These are phyloP conservation scores for Acanthosepion pharaonis DNA, from an alignment of 2,888 invertebrate genomes.

Conservation along the genomic window DNA sequence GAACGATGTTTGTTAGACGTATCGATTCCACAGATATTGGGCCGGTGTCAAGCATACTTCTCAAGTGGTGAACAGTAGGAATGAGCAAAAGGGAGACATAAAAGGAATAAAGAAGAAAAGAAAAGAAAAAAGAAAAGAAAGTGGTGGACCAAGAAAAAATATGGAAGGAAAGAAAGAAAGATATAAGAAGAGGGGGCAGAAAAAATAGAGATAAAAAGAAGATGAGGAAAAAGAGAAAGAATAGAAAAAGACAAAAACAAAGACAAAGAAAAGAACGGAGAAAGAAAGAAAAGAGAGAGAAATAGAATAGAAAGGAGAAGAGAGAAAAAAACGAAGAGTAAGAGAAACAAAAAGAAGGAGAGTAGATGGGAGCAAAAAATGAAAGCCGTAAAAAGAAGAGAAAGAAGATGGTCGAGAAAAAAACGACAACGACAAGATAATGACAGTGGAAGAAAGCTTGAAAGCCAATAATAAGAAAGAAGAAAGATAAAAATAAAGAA, in stretches of 20 bases:
- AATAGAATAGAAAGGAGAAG: background rate
- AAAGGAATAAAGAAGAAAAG: background rate
- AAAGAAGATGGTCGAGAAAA: background rate
- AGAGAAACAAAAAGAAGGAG: background rate
- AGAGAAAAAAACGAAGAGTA: background rate
- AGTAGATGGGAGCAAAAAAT: background rate
- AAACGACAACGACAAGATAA: background rate
- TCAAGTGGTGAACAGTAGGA: background rate
- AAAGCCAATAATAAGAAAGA: too few relatives aligned
- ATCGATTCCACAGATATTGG: background rate
- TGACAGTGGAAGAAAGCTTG: too few relatives aligned
- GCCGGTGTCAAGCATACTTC: background rate
- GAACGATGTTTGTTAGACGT: background rate
- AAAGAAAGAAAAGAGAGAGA: background rate
- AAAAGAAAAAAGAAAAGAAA: background rate
- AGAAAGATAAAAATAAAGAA: too few relatives aligned
- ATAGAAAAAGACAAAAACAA: background rate
- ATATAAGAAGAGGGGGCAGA: background rate
- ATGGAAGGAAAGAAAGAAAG: background rate
- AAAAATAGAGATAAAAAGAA: background rate
- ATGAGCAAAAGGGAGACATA: background rate
- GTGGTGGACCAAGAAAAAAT: background rate
- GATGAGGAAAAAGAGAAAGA: background rate
- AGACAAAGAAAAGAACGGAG: background rate
- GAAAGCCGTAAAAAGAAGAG: background rate